Base-by-base conservation (phyloP, 2,113 vertebrate genomes). In the Corydoras sp. region DNA sequence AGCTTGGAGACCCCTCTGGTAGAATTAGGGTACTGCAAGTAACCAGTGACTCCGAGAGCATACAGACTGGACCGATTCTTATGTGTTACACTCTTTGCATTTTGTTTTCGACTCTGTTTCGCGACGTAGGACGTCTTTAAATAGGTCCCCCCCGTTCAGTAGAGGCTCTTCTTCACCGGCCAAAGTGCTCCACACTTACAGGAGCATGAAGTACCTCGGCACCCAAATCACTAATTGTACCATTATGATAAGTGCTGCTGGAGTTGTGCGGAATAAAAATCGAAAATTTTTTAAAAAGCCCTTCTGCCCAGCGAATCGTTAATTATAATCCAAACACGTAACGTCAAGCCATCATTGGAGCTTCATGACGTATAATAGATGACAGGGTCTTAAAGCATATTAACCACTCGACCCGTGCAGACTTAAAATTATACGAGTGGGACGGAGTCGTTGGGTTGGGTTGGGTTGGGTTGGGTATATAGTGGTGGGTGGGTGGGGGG, bases 361-460 rank as follows among this genome's bases (percentile, higher is more conserved):
- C 77, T 84, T 77, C 62, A 78, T 75, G 74, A 73, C 72, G 69
- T 77, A 73, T 75, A 83, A 80, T 77, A 77, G 76, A 84, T 65
- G 65, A 73, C 32, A 58, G 65, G 69, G 65, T 79, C 77, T 74
- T 71, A 76, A 78, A 79, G 64, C 81, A 64, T 79, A 83, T 84
- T 83, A 88, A 85, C 78, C 76, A 76, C 76, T 76, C 53, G 59
- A 79, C 81, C 62, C 63, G 67, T 49, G 76, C 79, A 83, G 79
- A 78, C 79, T 78, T 76, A 51, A 82, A 77, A 87, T 82, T 50
- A 82, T 68, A 78, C 48, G 61, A 56, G 72, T 65, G 77, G 32
- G 32, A 4, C 3, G 32, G 32, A 35, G 32, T 35, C 6, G 32
- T 35, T 35, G 6, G 32, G 6, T 6, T 35, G 32, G 32, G 32